Percentiles rank a stretch among this genome's conserved stretches.
Conservation (phyloP, 2,113 vertebrate species). For the Sander vitreus region DNA sequence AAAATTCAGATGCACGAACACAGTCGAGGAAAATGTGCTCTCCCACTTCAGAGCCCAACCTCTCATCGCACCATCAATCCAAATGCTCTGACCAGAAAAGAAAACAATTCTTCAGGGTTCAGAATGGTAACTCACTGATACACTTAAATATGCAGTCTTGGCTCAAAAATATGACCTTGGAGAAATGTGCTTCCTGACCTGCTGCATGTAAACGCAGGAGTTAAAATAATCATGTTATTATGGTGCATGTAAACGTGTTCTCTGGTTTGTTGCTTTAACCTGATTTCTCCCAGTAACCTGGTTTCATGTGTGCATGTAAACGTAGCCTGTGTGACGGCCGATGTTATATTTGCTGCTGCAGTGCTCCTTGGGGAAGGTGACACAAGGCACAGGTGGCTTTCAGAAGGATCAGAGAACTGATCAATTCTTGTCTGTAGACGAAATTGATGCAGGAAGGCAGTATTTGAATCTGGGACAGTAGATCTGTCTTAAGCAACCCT, state of each 20-base stretch:
- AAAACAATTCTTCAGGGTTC: background rate
- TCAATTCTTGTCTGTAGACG: conserved; percentile 45
- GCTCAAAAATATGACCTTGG: background rate
- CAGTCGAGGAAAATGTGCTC: background rate
- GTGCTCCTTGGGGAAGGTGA: conserved; percentile 40
- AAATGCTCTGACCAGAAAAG: conserved; percentile 7
- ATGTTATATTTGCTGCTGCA: conserved; percentile 39
- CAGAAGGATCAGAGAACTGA: conserved; percentile 27
- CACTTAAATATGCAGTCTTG: conserved; percentile 20
- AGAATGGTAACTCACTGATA: conserved; percentile 9
- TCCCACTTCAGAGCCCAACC: background rate
- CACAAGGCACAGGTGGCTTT: conserved; percentile 53
- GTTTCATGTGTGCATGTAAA: conserved; percentile 38
- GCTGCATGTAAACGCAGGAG: conserved; percentile 5
- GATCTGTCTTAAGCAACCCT: conserved; percentile 4
- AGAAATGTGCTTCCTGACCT: conserved; percentile 8
- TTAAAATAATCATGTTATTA: background rate
- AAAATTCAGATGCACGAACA: background rate
- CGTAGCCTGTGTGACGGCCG: background rate
- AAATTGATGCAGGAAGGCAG: conserved; percentile 25
- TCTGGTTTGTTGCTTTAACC: conserved; percentile 26
- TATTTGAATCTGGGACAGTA: conserved; percentile 29
- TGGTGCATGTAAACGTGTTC: background rate
- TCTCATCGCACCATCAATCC: background rate
- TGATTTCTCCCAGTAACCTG: conserved; percentile 31